Evolutionary conservation across 2,888 invertebrate species (phyloP).

Genomic region (Cyaniris semiargus): DNA sequence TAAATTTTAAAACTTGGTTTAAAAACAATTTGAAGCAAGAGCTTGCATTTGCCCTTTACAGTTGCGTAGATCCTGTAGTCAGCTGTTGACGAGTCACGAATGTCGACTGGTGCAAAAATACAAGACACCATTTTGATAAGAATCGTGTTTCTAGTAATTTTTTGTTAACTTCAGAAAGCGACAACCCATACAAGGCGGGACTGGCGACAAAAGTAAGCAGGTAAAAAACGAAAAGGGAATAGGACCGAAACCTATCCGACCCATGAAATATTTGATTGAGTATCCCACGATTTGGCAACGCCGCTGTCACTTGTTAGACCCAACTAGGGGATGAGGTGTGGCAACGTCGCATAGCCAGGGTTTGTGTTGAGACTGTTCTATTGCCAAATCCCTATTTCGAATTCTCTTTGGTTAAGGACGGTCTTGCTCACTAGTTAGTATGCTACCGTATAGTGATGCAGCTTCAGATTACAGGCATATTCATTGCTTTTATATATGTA

Average conservation of each 20-base stretch:
- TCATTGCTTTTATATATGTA: not conserved
- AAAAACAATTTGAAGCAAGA: too few relatives aligned
- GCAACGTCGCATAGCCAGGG: slow-evolving; percentile 54
- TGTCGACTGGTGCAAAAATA: too few relatives aligned
- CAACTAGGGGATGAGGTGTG: slow-evolving; percentile 50
- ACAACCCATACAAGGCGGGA: slow-evolving; percentile 14
- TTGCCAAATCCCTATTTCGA: slow-evolving; percentile 15
- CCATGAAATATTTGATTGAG: slow-evolving; percentile 46
- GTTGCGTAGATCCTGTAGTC: too few relatives aligned
- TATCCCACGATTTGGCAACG: slow-evolving; percentile 61
- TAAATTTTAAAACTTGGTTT: too few relatives aligned
- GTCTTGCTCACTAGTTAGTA: not conserved
- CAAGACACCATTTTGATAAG: not conserved
- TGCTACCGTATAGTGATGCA: not conserved
- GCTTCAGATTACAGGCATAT: not conserved
- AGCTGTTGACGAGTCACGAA: too few relatives aligned
- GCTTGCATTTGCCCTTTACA: too few relatives aligned
- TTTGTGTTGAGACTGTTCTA: slow-evolving; percentile 26
- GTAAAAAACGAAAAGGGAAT: slow-evolving; percentile 54
- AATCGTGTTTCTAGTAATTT: not conserved
- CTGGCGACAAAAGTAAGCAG: slow-evolving; percentile 55
- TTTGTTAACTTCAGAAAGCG: not conserved
- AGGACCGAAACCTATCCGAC: slow-evolving; percentile 53
- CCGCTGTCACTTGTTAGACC: slow-evolving; percentile 51
- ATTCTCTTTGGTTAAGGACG: not conserved